These are phyloP conservation scores for Sebastes taczanowskii DNA, from an alignment of 2,797 vertebrate species.

Conservation along the genomic window DNA sequence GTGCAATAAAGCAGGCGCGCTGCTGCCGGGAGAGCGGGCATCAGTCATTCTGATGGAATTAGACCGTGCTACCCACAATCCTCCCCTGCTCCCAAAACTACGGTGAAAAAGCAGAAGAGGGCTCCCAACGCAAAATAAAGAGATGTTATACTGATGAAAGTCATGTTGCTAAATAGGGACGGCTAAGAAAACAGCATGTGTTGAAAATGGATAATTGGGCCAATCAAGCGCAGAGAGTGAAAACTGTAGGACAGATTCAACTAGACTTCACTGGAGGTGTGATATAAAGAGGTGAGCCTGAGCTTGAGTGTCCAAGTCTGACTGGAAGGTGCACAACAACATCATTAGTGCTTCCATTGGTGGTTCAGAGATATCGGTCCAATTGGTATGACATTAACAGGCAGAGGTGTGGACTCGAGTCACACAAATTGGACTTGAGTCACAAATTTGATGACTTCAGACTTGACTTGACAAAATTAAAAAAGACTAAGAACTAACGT, in stretches of 20 bases:
- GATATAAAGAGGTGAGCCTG: neutral
- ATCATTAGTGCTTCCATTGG: constrained; percentile 7
- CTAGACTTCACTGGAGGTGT: neutral
- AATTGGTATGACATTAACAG: neutral
- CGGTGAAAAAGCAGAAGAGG: neutral
- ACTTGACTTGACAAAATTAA: neutral
- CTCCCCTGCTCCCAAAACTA: constrained; percentile 43
- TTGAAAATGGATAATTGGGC: constrained; percentile 14
- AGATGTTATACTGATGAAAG: neutral
- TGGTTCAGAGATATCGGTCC: neutral
- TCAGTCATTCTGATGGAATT: constrained; percentile 78
- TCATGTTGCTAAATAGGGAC: constrained; percentile 9
- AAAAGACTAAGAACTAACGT: too few species aligned
- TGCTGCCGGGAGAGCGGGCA: constrained; percentile 52
- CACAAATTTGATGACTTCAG: too few species aligned
- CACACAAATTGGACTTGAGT: too few species aligned
- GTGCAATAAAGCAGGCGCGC: constrained; percentile 57
- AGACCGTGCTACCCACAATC: constrained; percentile 68
- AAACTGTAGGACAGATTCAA: neutral
- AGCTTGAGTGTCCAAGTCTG: neutral
- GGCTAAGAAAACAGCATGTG: neutral
- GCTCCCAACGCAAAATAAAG: neutral
- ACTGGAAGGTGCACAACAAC: neutral
- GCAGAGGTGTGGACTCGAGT: neutral
- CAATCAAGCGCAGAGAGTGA: neutral